Evolutionary conservation across 2,888 invertebrate genomes (phyloP).

Genomic region (Tillus elongatus): DNA sequence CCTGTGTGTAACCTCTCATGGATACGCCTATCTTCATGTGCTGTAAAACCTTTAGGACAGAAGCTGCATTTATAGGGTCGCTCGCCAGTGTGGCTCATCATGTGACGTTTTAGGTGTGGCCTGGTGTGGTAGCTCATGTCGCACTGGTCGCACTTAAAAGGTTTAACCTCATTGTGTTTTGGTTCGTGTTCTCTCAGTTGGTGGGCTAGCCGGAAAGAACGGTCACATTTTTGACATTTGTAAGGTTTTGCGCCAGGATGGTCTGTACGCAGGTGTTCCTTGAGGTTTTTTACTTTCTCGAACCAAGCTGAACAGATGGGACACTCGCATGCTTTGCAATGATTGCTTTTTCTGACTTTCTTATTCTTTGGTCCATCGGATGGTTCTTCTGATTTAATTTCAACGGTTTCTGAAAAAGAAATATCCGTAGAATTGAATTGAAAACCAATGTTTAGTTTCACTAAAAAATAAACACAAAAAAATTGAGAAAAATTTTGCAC

Average conservation of each 20-base stretch:
- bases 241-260: background rate
- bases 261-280: background rate
- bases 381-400: too few species aligned
- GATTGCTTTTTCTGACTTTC: background rate
- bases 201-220: background rate
- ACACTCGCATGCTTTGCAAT: background rate
- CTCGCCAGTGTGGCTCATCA: background rate
- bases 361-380: too few species aligned
- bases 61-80: background rate
- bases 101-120: background rate
- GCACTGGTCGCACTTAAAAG: slow-evolving; percentile 2
- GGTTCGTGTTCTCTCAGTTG: background rate
- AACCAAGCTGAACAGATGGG: background rate
- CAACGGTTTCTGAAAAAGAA: too few species aligned
- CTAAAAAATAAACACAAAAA: too few species aligned
- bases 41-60: slow-evolving; percentile 3
- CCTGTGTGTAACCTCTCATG: background rate
- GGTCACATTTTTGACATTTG: background rate
- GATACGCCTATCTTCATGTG: background rate
- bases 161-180: background rate
- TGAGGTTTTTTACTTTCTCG: background rate
- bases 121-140: background rate
- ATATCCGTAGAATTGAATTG: too few species aligned
- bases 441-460: too few species aligned
- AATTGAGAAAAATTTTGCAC: too few species aligned